These are phyloP conservation scores for Acrocephalus arundinaceus DNA, from an alignment of 2,113 vertebrate species.

Conservation along the genomic window DNA sequence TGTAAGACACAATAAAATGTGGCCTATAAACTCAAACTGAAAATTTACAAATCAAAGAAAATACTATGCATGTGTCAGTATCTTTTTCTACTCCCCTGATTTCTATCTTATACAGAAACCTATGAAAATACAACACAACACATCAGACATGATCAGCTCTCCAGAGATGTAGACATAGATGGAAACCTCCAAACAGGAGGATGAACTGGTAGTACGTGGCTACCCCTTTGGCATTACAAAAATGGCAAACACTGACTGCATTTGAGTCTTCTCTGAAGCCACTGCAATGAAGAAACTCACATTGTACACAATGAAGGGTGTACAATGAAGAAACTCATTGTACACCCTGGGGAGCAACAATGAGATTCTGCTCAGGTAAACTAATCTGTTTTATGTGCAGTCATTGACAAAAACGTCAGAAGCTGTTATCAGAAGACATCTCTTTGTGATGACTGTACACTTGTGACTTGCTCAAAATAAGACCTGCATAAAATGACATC, in stretches of 20 bases:
- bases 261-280: not conserved
- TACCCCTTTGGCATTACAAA: not conserved
- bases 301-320: too few relatives aligned
- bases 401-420: conserved; percentile 37
- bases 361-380: conserved; percentile 35
- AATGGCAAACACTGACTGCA: not conserved
- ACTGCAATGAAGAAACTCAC: not conserved
- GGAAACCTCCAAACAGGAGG: not conserved
- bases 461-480: not conserved
- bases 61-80: not conserved
- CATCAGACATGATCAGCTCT: not conserved
- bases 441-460: conserved; percentile 24
- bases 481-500: not conserved
- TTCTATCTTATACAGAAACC: not conserved
- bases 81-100: not conserved
- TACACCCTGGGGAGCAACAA: not conserved
- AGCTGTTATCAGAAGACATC: not conserved
- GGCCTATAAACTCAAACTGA: not conserved
- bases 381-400: conserved; percentile 36
- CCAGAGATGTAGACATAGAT: not conserved
- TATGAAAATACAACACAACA: not conserved
- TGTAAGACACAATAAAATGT: not conserved
- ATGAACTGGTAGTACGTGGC: not conserved
- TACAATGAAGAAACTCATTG: not conserved
- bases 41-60: not conserved